phyloP scores from a whole-genome alignment of 2,113 vertebrate species.

The Psilopogon haemacephalus region DNA sequence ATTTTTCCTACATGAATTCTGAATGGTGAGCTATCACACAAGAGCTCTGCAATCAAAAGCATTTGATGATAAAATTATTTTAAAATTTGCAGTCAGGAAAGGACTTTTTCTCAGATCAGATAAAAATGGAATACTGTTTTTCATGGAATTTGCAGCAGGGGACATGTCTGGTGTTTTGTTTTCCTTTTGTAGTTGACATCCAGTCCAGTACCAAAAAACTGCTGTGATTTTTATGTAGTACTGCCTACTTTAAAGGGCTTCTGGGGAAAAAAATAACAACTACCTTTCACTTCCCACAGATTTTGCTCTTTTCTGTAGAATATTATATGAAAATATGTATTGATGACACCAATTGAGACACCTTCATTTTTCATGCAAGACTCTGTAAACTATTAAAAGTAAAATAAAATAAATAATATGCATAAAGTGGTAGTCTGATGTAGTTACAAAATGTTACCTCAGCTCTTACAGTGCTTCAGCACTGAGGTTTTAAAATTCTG shows the following conservation, averaged over 20 bases:
- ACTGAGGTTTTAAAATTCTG: background rate
- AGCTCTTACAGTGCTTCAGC: background rate
- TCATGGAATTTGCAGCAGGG: rapidly evolving
- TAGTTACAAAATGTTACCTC: background rate
- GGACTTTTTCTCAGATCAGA: background rate
- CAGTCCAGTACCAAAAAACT: background rate
- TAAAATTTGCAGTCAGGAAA: background rate
- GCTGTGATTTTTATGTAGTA: background rate
- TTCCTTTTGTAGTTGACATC: background rate
- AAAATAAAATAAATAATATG: background rate
- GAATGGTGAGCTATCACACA: background rate
- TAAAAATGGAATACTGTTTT: rapidly evolving
- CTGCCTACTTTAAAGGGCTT: background rate
- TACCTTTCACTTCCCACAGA: background rate
- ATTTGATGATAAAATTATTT: background rate
- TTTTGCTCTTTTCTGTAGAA: background rate
- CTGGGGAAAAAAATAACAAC: background rate
- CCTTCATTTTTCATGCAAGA: background rate
- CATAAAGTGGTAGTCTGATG: background rate
- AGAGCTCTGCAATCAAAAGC: background rate
- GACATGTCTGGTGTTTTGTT: background rate
- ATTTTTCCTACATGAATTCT: background rate
- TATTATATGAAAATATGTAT: rapidly evolving
- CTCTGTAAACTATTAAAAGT: background rate
- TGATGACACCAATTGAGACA: background rate